Evolutionary conservation across 2,797 vertebrate species (phyloP), one percentile per base, ranked within the genome.

Genomic region (Discoglossus pictus): DNA sequence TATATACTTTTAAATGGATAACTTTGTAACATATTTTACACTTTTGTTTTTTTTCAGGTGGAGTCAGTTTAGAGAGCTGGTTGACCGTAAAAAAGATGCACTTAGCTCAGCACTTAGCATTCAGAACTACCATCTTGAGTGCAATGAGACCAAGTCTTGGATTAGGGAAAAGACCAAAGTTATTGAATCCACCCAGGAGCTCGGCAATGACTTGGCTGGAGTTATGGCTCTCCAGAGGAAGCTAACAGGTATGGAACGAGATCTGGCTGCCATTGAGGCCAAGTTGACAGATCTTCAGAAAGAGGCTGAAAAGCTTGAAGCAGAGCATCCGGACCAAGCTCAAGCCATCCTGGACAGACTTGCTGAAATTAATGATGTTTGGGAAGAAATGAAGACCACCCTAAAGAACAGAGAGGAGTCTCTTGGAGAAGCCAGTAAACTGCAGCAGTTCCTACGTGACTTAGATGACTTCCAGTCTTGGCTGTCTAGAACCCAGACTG

Each of bases 141-240:
- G 97, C 71, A 99, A 99, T 2, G 97, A 99, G 86, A 99, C 97
- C 78, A 99, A 99, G 79, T 97, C 96, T 38, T 99, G 97, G 97
- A 99, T 99, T 83, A 93, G 94, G 24, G 97, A 99, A 82, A 99
- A 99, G 87, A 99, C 97, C 82, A 99, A 99, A 90, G 94, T 99
- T 42, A 99, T 99, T 0, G 97, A 99, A 82, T 99, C 97, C 10
- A 99, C 97, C 0, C 97, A 99, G 79, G 97, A 98, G 77, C 88
- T 99, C 73, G 97, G 97, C 10, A 99, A 99, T 0, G 97, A 99
- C 81, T 87, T 99, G 75, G 92, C 94, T 0, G 97, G 97, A 0
- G 97, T 99, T 72, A 98, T 97, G 93, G 96, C 97, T 10, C 88
- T 99, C 79, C 97, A 99, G 84, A 92, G 97, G 76, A 99, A 99